A percentile compares a stretch with the other conserved stretches of the same genome.
Conservation (phyloP, 2,888 invertebrate species). For the Strigamia transsilvanica region DNA sequence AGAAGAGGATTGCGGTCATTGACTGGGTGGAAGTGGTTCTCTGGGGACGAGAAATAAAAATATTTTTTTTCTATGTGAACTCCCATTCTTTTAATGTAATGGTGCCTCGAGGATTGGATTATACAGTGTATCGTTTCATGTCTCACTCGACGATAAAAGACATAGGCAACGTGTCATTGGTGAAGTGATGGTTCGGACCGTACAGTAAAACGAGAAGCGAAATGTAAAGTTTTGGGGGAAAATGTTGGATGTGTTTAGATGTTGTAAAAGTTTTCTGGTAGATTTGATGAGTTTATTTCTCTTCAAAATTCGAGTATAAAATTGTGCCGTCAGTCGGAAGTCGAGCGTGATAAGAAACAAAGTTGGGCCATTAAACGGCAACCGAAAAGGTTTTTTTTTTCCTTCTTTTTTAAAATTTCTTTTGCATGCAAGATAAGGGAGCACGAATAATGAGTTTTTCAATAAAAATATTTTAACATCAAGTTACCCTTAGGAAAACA, state of each 20-base stretch:
- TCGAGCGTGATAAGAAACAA: slow-evolving; percentile 8
- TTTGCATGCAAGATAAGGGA: not conserved
- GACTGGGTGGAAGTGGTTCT: no score
- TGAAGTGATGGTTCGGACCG: not conserved
- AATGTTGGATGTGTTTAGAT: not conserved
- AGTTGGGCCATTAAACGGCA: not conserved
- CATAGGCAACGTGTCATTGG: not conserved
- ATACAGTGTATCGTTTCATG: not conserved
- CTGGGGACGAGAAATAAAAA: not conserved
- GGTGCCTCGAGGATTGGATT: not conserved
- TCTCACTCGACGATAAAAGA: not conserved
- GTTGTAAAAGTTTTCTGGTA: not conserved
- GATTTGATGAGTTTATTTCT: not conserved
- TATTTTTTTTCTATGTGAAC: not conserved
- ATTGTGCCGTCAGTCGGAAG: not conserved
- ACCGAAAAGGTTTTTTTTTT: not conserved
- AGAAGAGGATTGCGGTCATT: no score
- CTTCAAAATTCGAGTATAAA: not conserved
- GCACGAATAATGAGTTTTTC: not conserved
- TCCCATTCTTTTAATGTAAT: not conserved
- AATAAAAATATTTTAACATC: not conserved
- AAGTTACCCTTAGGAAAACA: no score
- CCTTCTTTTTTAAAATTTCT: no score
- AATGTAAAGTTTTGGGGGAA: not conserved
- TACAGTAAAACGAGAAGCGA: not conserved